Base-by-base conservation (phyloP, 2,888 invertebrate genomes). In the Rotaria socialis region DNA sequence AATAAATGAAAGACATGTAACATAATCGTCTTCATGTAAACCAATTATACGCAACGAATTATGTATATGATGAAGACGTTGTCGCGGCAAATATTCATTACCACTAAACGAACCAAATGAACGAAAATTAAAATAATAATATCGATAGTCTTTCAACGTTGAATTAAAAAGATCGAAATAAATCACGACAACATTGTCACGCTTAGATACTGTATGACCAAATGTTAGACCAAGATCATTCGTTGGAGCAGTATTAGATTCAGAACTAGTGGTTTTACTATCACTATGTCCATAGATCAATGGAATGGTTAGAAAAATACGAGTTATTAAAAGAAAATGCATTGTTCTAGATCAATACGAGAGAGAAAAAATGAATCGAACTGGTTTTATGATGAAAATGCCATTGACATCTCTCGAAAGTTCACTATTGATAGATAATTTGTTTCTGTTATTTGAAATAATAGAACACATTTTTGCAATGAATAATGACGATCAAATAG, bases 31-130 rank as follows among this genome's bases (percentile, higher is more conserved):
- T 11, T 80, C 80, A 47, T 80, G 47, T 24, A 80, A 47, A 47
- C 80, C 47, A 47, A 80, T 2, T 14, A 80, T 19, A 11, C 35
- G 22, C 47, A 80, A 80, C 19, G 47, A 43, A 80, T 80, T 80
- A 80, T 80, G 80, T n/a, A 24, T 47, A 47, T 80, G 47, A 80
- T n/a, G 10, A 41, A 80, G 41, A 43, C 80, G 80, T 80, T 80
- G 80, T 47, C 43, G 43, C 3, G 80, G 80, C 19, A 80, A 47
- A 80, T 43, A 80, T 43, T 47, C 47, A 47, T 1, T 80, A 47
- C 47, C 47, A 67, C 24, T 14, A 22, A 22, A 8, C 3, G 80
- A n/a, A n/a, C 41, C 47, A n/a, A 80, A 80, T 80, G n/a, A 24
- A 47, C 80, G 80, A 80, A 80, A 47, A 47, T 47, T 35, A 47